Base-by-base conservation (phyloP, 2,888 invertebrate genomes). In the Mesorhabditis spiculigera region DNA sequence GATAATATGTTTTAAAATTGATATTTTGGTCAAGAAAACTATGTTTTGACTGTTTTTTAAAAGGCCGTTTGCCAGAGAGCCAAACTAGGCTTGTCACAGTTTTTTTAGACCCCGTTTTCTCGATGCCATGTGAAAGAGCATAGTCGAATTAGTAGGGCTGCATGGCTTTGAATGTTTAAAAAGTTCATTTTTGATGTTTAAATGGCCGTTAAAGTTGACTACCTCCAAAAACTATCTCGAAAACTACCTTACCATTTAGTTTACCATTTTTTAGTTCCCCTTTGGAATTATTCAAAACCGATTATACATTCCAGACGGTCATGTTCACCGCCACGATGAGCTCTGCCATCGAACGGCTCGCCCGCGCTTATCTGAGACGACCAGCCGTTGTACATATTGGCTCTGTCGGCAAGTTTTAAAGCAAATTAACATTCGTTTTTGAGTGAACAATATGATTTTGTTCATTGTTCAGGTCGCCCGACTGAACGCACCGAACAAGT, bases 321-420 rank as follows among this genome's bases (percentile, higher is more conserved):
- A 99, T 99, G 98, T 99, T 99, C 88, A 98, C 98, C 66, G 98
- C 98, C 4, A 99, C 98, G 76, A 99, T 99, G 98, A 96, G 96
- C 6, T 92, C 96, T 0, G 93, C 96, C 4, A 95, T 99, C 3
- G 98, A 99, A 88, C 90, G 97, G 73, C 88, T 99, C 75, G 98
- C 98, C 0, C 90, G 95, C 75, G 93, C 91, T 45, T 99, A 98
- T 88, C 89, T 99, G 42, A 90, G 98, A 70, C 90, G 98, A 82
- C 98, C 98, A 0, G 95, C 97, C 10, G 93, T 96, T 4, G 97
- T 98, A 0, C 94, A 97, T 86, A 97, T 98, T 77, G 97, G 97
- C 72, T 94, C 95, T 3, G 90, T 92, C 65, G 97, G 98, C 81
- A 28, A 28, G 28, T 28, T 28, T 28, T 28, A 28, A 28, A 28